Evolutionary conservation across 2,113 vertebrate species (phyloP), one percentile per base, ranked within the genome.

Genomic region (Takifugu bimaculatus): DNA sequence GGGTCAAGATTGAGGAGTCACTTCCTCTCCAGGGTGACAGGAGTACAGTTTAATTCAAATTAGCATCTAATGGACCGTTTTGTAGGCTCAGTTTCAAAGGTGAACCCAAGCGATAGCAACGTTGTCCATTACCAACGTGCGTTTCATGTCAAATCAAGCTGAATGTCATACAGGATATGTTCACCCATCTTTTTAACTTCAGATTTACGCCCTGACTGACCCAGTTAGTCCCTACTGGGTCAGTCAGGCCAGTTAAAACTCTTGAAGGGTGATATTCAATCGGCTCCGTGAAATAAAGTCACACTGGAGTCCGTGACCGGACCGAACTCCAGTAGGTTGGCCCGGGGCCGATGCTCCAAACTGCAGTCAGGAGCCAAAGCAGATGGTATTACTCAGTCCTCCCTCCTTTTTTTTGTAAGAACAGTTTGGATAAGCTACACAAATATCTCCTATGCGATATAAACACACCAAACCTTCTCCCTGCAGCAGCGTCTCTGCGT

Each of bases 331-430:
- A 72, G 51, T 48, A 50, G 32, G 55, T 62, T 78, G 65, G 72
- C 78, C 0, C 2, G n/a, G 4, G 3, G 32, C 61, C 62, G 1
- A 39, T 69, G 52, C 14, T 52, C 29, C 4, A 12, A 80, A 4
- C 52, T 54, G 1, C 27, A 4, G 12, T 14, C 26, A 53, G 11
- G 71, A 88, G 77, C 77, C 68, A 77, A 57, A 78, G 75, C 87
- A 88, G 87, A 88, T 90, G 88, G 78, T 72, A 85, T 80, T 63
- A 60, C 72, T 90, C 85, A 82, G 73, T 6, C 28, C 50, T 12
- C 6, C 49, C 50, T 6, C 54, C 60, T 2, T 47, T 50, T 14
- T 9, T 35, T 48, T 54, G 2, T n/a, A 59, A 58, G 65, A 81
- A 75, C 52, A 71, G 63, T 81, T 81, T 78, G 79, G 70, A 85